Conservation (phyloP, 2,797 vertebrate species). For the Acestrorhynchus altus region DNA sequence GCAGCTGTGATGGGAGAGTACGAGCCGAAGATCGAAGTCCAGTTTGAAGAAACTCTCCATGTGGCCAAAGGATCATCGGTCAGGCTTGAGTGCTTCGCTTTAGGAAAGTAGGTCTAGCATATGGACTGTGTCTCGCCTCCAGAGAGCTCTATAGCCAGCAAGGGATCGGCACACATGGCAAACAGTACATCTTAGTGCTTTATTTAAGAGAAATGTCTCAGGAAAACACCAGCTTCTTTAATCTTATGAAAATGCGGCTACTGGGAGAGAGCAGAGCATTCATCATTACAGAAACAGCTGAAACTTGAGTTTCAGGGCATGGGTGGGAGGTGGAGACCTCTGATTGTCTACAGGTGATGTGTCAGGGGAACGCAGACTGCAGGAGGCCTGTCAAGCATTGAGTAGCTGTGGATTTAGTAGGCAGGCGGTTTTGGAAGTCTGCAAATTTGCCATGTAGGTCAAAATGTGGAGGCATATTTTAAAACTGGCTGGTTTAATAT, state of each 20-base stretch:
- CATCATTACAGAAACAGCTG: conserved; percentile 40
- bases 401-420: conserved; percentile 11
- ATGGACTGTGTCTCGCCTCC: conserved; percentile 40
- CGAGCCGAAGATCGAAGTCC: conserved; percentile 95
- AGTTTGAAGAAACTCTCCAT: conserved; percentile 86
- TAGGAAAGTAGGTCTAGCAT: conserved; percentile 91
- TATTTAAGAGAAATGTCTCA: conserved; percentile 54
- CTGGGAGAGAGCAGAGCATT: conserved; percentile 15
- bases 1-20: conserved; percentile 95
- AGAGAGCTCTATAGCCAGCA: conserved; percentile 30
- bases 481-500: background rate
- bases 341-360: conserved; percentile 40
- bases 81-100: conserved; percentile 92
- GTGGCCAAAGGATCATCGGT: conserved; percentile 89
- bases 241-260: conserved; percentile 37
- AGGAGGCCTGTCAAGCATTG: conserved; percentile 15
- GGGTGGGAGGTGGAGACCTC: conserved; percentile 27
- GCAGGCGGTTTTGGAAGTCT: background rate
- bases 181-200: conserved; percentile 31
- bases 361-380: conserved; percentile 19
- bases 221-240: conserved; percentile 53
- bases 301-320: conserved; percentile 25
- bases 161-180: conserved; percentile 48
- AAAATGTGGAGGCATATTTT: background rate
- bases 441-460: conserved; percentile 25